Evolutionary conservation across 2,797 vertebrate genomes (phyloP), one percentile per base, ranked within the genome.

Genomic region (Odontamblyopus rebecca): DNA sequence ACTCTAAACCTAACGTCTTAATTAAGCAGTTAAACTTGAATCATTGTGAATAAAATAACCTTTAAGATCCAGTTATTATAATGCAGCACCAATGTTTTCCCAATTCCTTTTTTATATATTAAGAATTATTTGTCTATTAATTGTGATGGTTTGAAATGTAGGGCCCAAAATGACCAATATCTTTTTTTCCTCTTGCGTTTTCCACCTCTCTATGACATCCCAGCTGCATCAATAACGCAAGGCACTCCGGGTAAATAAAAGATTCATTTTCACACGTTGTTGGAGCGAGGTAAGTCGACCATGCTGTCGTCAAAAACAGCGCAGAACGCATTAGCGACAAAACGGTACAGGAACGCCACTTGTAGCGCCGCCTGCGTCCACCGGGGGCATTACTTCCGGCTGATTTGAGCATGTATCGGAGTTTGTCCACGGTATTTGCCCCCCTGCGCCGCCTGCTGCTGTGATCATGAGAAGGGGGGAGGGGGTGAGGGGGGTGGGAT

Each of bases 221-320:
- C 70, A 1, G 57, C 64, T 81, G 76, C 38, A n/a, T 68, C 56
- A 0, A 11, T 56, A 44, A 68, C 62, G 67, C 70, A 16, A 57
- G 72, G 61, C 79, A 77, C 73, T 71, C 73, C 76, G 80, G 79
- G 73, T 74, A 76, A 88, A 86, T 83, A 73, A 87, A 83, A 84
- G 77, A 88, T 87, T 83, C 68, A 79, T 79, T 81, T 83, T 83
- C 82, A 83, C 88, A 79, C 82, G 72, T 75, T 77, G 81, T 82
- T 64, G 68, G 67, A 68, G 82, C 69, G 76, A 77, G 75, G 73
- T 48, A 26, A 60, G 70, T 51, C 62, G 26, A 73, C 67, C 8
- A 44, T 5, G n/a, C 13, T 69, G 67, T 71, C 78, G 82, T 67
- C 77, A 76, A 84, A 51, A 2, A 60, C 48, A 27, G 71, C 1